Evolutionary conservation across 2,888 invertebrate species (phyloP).

Genomic region (Pogonocherus hispidulus): DNA sequence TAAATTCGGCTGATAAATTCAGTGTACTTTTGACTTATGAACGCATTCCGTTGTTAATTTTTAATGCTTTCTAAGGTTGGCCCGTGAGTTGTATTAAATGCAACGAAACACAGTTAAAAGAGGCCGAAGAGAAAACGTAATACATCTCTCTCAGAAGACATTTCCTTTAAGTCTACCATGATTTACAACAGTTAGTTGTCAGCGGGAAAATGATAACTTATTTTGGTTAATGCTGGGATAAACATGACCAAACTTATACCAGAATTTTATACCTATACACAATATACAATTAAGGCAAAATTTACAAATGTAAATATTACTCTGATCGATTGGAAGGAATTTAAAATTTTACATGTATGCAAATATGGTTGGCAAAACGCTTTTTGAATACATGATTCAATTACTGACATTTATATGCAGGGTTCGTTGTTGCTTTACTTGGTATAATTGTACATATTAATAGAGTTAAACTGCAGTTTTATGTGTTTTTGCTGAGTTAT

Average conservation of each 20-base stretch:
- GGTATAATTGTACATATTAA: slow-evolving; percentile 56
- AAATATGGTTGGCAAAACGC: slow-evolving; percentile 49
- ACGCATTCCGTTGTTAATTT: slow-evolving; percentile 18
- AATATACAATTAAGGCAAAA: no score
- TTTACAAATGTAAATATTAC: slow-evolving; percentile 18
- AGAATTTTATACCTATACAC: background rate
- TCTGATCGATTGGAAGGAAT: slow-evolving; percentile 39
- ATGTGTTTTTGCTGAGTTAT: slow-evolving; percentile 45
- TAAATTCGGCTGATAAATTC: slow-evolving; percentile 66
- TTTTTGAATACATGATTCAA: slow-evolving; percentile 49
- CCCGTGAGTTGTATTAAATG: slow-evolving; percentile 28
- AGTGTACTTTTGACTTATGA: slow-evolving; percentile 61
- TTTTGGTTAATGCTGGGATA: slow-evolving; percentile 57
- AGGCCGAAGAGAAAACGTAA: slow-evolving; percentile 62
- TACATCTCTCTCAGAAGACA: slow-evolving; percentile 65
- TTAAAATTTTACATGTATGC: slow-evolving; percentile 45
- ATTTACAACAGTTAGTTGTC: slow-evolving; percentile 65
- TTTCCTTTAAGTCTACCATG: slow-evolving; percentile 67
- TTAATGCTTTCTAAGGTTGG: slow-evolving; percentile 17
- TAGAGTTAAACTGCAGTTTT: slow-evolving; percentile 50
- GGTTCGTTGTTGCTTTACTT: slow-evolving; percentile 51
- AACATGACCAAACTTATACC: no score
- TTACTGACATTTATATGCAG: slow-evolving; percentile 53
- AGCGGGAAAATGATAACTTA: slow-evolving; percentile 65
- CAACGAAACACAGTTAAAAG: slow-evolving; percentile 45